Base-by-base conservation (phyloP, 2,797 vertebrate species). In the Picus viridis region DNA sequence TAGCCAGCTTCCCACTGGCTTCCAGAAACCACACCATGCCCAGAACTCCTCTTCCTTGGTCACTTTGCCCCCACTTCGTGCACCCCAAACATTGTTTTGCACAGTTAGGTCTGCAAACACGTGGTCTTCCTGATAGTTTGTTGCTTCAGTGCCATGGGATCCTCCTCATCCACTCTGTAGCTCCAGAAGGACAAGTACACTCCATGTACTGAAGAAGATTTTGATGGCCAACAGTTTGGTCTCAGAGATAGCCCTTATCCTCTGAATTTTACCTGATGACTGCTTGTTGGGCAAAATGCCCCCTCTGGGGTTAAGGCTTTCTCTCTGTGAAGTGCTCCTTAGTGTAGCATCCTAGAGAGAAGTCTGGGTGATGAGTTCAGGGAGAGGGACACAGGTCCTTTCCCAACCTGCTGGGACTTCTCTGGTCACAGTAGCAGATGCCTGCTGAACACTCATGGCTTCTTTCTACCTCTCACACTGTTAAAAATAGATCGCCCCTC, bases 381-480 rank as follows among this genome's bases (percentile, higher is more conserved):
- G 57, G 14, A 82, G 39, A 70, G 74, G 70, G 47, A 23, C 1
- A 8, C 32, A 27, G 24, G 12, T 61, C 72, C 71, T 85, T 89
- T 62, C 63, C 54, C 47, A 41, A n/a, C 51, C 57, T 2, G 9
- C 51, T 81, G 82, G 58, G 81, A 54, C 71, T 80, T 41, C 84
- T 54, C 49, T 95, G 94, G 68, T 96, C 86, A 87, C 62, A 41
- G 88, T 72, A 74, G 81, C 91, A 80, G 70, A 90, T 88, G 63
- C 79, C 83, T 90, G 2, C 80, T 89, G 92, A 94, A 89, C 20
- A 23, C 83, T 85, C 7, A 6, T 93, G 94, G 93, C 93, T 97
- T 83, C 92, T 97, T 97, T 96, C 90, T 96, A 41, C 95, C 88
- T 97, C 93, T 97, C 92, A 96, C 95, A 59, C 95, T 97, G 97